Evolutionary conservation across 2,797 vertebrate genomes (phyloP), one percentile per base, ranked within the genome.

Genomic region (Rhadinocentrus ornatus): DNA sequence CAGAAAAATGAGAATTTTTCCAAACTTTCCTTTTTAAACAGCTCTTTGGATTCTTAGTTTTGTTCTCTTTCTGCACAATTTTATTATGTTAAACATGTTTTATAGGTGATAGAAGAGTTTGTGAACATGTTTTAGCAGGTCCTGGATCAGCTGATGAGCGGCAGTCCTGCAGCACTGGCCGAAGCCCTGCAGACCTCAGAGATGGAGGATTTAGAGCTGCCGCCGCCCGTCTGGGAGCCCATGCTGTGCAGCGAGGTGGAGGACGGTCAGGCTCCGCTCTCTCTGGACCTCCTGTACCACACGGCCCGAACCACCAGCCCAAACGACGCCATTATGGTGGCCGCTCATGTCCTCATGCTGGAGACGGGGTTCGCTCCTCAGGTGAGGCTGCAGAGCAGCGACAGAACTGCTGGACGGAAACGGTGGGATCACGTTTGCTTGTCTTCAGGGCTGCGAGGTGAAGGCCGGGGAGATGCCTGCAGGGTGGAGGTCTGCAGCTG

Each of bases 201-300:
- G 13, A 26, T 6, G 26, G 16, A 50, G 22, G 77, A 68, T 29
- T 24, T 46, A 11, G 73, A 31, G 71, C 16, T 65, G 83, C 65
- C 92, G 82, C 22, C 69, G 13, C 93, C 76, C 62, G 85, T 88
- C 31, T 93, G 91, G 0, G 96, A 96, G 26, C 97, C 97, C 3
- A 97, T 99, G 96, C 92, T 99, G 74, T 97, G 97, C 86, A 93
- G 94, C 48, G 97, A 99, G 86, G 93, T 96, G 0, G 91, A 88
- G 75, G 93, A 95, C 0, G 96, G 96, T 7, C 92, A 93, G 78
- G 94, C 96, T 31, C 98, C 98, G 0, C 96, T 96, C 35, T 95
- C 97, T 0, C 85, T 99, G 67, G 95, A 97, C 90, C 86, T 92
- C 20, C 94, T 99, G n/a, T 95, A 95, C 77, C 92, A 94, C 66